These are phyloP conservation scores for Cliona cf. orientalis DNA, from an alignment of 37 sponge, comb jelly and placozoan species.

Conservation along the genomic window DNA sequence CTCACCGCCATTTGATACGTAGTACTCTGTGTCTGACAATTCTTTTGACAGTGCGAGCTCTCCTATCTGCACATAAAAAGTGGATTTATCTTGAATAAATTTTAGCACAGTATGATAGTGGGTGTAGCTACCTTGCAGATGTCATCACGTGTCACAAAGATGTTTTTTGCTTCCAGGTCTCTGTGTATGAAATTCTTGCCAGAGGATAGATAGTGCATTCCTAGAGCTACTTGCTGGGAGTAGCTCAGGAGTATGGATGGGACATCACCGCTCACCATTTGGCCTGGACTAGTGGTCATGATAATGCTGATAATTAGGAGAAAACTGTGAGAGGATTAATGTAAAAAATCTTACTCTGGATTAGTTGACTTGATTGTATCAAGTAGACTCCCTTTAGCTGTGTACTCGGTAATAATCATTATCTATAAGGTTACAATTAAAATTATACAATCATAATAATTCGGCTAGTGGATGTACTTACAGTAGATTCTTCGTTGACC, in stretches of 20 bases:
- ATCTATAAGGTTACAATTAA: not conserved
- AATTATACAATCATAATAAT: too few relatives aligned
- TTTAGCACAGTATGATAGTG: too few relatives aligned
- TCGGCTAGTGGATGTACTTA: too few relatives aligned
- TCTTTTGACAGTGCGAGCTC: slow-evolving; percentile 78
- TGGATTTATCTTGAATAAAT: too few relatives aligned
- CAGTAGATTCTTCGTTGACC: too few relatives aligned
- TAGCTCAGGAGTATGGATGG: slow-evolving; percentile 37
- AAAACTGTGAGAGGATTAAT: too few relatives aligned
- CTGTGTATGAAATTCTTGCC: slow-evolving; percentile 78
- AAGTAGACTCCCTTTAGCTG: not conserved
- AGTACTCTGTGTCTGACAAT: slow-evolving; percentile 37
- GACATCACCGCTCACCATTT: too few relatives aligned
- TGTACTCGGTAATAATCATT: slow-evolving; percentile 21
- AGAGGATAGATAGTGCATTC: slow-evolving; percentile 70
- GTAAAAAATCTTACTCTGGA: too few relatives aligned
- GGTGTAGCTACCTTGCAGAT: slow-evolving; percentile 78
- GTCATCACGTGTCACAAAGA: slow-evolving; percentile 50
- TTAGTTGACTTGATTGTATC: too few relatives aligned
- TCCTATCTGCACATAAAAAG: slow-evolving; percentile 58
- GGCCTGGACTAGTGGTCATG: too few relatives aligned
- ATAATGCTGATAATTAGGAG: too few relatives aligned
- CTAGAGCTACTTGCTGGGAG: slow-evolving; percentile 65
- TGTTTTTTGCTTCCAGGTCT: slow-evolving; percentile 78
- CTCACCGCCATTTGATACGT: slow-evolving; percentile 39